Conservation (phyloP, 1,140 invertebrate genomes). For the Reticulitermes speratus region DNA sequence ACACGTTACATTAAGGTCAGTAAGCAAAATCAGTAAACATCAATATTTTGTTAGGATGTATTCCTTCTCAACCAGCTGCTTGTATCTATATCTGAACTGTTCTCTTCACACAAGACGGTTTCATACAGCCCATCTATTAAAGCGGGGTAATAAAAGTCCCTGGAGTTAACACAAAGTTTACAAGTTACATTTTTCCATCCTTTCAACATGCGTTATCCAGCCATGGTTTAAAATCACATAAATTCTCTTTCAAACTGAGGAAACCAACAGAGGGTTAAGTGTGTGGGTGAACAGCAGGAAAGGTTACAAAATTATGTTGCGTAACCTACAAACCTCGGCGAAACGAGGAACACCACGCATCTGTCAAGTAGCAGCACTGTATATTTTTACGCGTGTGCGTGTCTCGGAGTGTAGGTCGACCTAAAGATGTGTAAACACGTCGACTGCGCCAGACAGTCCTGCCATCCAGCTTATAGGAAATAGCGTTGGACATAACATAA, state of each 20-base stretch:
- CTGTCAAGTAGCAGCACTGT: neutral
- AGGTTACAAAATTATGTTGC: neutral
- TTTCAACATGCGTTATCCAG: conserved; percentile 7
- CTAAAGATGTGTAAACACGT: neutral
- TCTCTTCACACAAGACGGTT: neutral
- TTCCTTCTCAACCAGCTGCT: neutral
- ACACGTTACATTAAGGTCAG: neutral
- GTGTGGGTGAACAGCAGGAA: neutral
- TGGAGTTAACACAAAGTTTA: conserved; percentile 6
- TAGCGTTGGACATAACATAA: no score
- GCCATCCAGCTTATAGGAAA: neutral
- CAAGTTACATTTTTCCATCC: neutral
- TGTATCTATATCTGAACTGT: neutral
- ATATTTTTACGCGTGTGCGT: conserved; percentile 16
- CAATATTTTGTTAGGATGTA: neutral
- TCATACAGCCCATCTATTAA: neutral
- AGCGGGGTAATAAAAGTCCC: conserved; percentile 10
- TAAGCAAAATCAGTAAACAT: neutral
- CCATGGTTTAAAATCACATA: conserved; percentile 6
- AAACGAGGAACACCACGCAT: neutral
- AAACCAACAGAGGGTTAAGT: neutral
- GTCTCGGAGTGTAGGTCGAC: neutral
- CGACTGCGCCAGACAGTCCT: neutral
- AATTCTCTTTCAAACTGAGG: neutral
- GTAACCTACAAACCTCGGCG: neutral